Base-by-base conservation (phyloP, 2,888 invertebrate genomes). In the Drosophila longiperda region DNA sequence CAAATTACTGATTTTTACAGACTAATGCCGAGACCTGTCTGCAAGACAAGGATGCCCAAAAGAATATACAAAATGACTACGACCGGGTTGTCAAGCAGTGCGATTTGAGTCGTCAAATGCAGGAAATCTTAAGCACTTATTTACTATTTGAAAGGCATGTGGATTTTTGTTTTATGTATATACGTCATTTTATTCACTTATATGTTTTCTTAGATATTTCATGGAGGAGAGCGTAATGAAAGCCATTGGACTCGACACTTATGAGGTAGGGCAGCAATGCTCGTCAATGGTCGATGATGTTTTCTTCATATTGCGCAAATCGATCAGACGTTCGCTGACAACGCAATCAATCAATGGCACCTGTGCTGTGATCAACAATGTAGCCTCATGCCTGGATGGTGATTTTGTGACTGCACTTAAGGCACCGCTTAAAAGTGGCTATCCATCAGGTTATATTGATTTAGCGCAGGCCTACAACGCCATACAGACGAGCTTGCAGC, bases 271-370 rank as follows among this genome's bases (percentile, higher is more conserved):
- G 6, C 95, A 95, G 68, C 95, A 96, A 79, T 96, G 96, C 1
- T 98, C 98, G 3, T 98, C 98, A 81, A 96, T 99, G 94, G 97
- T 99, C 0, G 99, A 99, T 92, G 99, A 99, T 93, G 97, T 99
- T 0, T 99, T 99, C 93, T 99, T 98, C 92, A 98, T 99, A 80
- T 96, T 99, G 3, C 96, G 98, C 88, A 99, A 99, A 94, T 98
- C 98, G 87, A 97, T 99, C 91, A 97, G 98, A 80, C 96, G 99
- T 77, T 96, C 98, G n/a, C 94, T 98, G 80, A 96, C 97, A 8
- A 97, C 97, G 80, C 97, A 97, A 90, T 98, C 97, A 91, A 95
- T 99, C 68, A 99, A 99, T 93, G 99, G 98, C 60, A 96, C 98
- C 53, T 99, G 99, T 94, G 99, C 98, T 3, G 97, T 98, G 83